Evolutionary conservation across 2,113 vertebrate genomes (phyloP), one percentile per base, ranked within the genome.

Genomic region (Cygnus atratus): DNA sequence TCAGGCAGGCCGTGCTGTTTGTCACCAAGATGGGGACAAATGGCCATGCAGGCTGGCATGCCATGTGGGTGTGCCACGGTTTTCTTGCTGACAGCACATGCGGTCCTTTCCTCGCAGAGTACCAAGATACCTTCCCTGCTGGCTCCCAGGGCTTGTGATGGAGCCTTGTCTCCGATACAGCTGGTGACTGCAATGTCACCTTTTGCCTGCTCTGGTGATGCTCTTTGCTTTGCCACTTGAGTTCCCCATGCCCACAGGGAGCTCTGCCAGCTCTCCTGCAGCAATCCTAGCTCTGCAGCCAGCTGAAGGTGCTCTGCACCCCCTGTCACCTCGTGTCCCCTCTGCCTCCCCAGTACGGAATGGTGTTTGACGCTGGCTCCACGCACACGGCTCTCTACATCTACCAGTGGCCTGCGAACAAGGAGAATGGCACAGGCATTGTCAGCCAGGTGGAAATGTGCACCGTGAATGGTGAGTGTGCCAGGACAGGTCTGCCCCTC

Each of bases 301-400:
- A 0, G 39, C n/a, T 43, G 48, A 68, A 41, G 11, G 25, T 68
- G 57, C 2, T 21, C 57, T 59, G 25, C 13, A 39, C 1, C 9
- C 35, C 14, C 48, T 70, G 55, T 57, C 13, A 15, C 5, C 33
- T 6, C 0, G 0, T 65, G 57, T 87, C 37, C 83, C n/a, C 50
- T 79, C 14, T 82, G 29, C 18, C 43, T 68, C 84, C 78, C 68
- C 85, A 99, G 99, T 99, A 98, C 1, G 99, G 99, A 22, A 97
- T 99, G 8, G 99, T 99, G 88, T 94, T 99, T n/a, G 99, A 99
- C 0, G 99, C 99, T 0, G 99, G 99, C 63, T 99, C 99, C 54
- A 99, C 99, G 0, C 99, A 99, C 97, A 99, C 99, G 0, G 87
- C 98, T 46, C 96, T 99, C 95, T 99, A 98, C 67, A 95, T 99